Evolutionary conservation across 2,797 vertebrate species (phyloP).

Genomic region (Cetoscarus ocellatus): DNA sequence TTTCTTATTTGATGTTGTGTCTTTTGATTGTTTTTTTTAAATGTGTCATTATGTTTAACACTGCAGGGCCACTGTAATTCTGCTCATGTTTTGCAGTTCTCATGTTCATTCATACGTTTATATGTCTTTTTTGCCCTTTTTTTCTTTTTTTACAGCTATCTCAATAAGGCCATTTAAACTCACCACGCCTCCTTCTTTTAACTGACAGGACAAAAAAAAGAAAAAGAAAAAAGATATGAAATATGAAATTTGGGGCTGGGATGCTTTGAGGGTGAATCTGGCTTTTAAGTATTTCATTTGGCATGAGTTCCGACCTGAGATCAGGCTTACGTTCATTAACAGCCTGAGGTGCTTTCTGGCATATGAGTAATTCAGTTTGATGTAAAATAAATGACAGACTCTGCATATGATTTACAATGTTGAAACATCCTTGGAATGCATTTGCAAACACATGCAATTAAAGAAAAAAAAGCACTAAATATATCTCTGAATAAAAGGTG

Average conservation of each 20-base stretch:
- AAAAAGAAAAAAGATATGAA: too few species aligned
- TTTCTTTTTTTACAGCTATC: too few species aligned
- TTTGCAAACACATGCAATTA: slow-evolving; percentile 7
- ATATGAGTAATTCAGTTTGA: slow-evolving; percentile 39
- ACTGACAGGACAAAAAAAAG: not conserved
- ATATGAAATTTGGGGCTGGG: not conserved
- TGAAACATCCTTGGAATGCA: slow-evolving; percentile 14
- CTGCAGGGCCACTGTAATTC: too few species aligned
- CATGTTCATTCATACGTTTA: too few species aligned
- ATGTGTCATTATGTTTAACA: too few species aligned
- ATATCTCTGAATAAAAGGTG: not conserved
- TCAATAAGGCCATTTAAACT: too few species aligned
- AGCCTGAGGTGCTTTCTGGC: slow-evolving; percentile 35
- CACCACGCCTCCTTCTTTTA: too few species aligned
- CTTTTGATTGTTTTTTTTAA: too few species aligned
- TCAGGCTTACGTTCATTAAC: slow-evolving; percentile 23
- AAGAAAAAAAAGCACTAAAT: not conserved
- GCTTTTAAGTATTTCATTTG: slow-evolving; percentile 46
- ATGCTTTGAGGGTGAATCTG: slow-evolving; percentile 32
- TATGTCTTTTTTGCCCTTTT: too few species aligned
- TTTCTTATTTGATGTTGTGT: too few species aligned
- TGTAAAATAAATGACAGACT: slow-evolving; percentile 23
- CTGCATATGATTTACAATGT: slow-evolving; percentile 5
- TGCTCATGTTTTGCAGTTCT: too few species aligned
- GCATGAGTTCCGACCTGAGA: slow-evolving; percentile 29